Base-by-base conservation (phyloP, 2,888 invertebrate genomes). In the Aradus depressus region DNA sequence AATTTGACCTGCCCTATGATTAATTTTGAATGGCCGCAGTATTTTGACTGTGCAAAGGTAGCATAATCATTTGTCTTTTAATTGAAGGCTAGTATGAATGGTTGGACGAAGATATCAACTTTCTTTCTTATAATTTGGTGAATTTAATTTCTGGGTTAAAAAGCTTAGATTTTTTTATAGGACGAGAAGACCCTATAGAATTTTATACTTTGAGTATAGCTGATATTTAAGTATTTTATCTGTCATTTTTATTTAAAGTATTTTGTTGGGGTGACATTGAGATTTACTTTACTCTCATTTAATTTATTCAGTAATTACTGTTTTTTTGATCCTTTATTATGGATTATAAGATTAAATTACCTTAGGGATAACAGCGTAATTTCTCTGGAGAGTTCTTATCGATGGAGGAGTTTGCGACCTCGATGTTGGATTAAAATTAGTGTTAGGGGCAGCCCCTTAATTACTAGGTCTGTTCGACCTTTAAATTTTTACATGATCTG, bases 351-450 rank as follows among this genome's bases (percentile, higher is more conserved):
- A 75, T 70, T 70, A 77, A 83, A 76, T 80, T 82, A 82, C 81
- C 77, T 78, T 79, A 80, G 80, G 81, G 81, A 82, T 84, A 84
- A 84, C 82, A 84, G 82, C 79, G 77, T 82, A 75, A 82, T 83
- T 74, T 76, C 76, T 75, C 77, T 78, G 70, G 70, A 77, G 74
- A 83, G 82, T 73, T 75, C 80, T 66, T 68, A 83, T 84, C 75
- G 71, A 73, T 75, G 78, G 74, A 72, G 75, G 68, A 75, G 80
- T 72, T 84, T 83, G 79, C 79, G 80, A 84, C 83, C 83, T 85
- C 84, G 83, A 85, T 85, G 84, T 84, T 85, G 84, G 80, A 84
- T 83, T 83, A 83, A 79, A 74, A 66, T 74, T 71, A 72, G 75
- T 70, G 71, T 73, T 74, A 71, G 73, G 75, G 74, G 80, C 65